Evolutionary conservation across 2,113 vertebrate species (phyloP), one percentile per base, ranked within the genome.

Genomic region (Solea solea): DNA sequence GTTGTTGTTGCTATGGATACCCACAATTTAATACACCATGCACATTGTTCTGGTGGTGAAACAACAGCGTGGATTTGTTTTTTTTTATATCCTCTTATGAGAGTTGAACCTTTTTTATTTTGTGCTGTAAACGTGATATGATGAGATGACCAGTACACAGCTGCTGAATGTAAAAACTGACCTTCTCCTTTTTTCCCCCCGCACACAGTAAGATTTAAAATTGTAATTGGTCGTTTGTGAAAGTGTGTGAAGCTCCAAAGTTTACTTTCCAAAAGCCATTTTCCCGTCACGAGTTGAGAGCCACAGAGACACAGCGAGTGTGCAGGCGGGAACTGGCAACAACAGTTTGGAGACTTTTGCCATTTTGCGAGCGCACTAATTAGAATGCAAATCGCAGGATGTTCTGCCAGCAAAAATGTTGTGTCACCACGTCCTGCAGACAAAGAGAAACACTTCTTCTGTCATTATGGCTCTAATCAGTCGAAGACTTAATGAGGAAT

Each of bases 301-400:
- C 34, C 34, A 34, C 34, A 34, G 34, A 34, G 34, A 3, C 34
- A 34, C 34, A 34, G 34, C 34, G 34, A 74, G 25, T 71, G 70
- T 65, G 67, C 78, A 53, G 82, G 66, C 46, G 48, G 21, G 50
- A 56, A 42, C 58, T 68, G 74, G 68, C 76, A 67, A 39, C 9
- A 59, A 58, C 71, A 80, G 64, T 64, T 74, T 64, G 53, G 48
- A 73, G 55, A 76, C 69, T 56, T 59, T 75, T 64, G 39, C 74
- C 1, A 11, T 82, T 82, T 81, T 78, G 46, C 59, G 64, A 5
- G 14, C 57, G 68, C 6, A 12, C 73, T 80, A 83, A 87, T 88
- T 86, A 81, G 75, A 81, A 86, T 85, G 78, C 69, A 82, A 87
- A 88, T 88, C 64, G 76, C 74, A 67, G 16, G 54, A 72, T 85